Evolutionary conservation across 1,140 invertebrate species (phyloP), one percentile per base, ranked within the genome.

Genomic region (Atta colombica): DNA sequence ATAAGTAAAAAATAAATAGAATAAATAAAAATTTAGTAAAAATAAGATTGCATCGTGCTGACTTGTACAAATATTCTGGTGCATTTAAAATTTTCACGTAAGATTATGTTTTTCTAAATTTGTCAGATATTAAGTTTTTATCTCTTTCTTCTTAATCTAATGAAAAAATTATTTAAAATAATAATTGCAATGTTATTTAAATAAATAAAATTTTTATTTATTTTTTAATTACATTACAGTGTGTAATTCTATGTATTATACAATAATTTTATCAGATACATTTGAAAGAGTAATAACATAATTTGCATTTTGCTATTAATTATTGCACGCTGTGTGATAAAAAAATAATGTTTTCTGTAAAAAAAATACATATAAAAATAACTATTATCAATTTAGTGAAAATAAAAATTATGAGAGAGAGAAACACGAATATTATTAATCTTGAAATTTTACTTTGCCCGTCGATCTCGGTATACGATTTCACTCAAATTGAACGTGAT

Each of bases 401-500:
- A 25, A 77, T 14, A 28, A 77, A 25, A 49, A n/a, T 75, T 39
- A 75, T 31, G 12, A 31, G 3, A 31, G 28, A 31, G 28, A 31
- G 28, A 35, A n/a, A 10, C 39, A 45, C 21, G 16, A 21, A 65
- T 8, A 28, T 77, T 65, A 63, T 77, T 65, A 63, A 77, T 65
- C 35, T 63, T 0, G 21, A 31, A 49, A 65, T 8, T 63, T 77
- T 63, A 49, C 25, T 28, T 65, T 25, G 6, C 55, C 51, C 71
- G 25, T 10, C 21, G 25, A 49, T 77, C 58, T 63, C 39, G 74
- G 16, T 65, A 49, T 55, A 49, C 39, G 31, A 63, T 53, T 77
- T 77, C 58, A 45, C 75, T 77, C 75, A 49, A 77, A 77, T 77
- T 58, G 16, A 12, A 45, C 35, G 58, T 77, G 39, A 65, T 10